Conservation (phyloP, 2,888 invertebrate genomes). For the Formica aserva region DNA sequence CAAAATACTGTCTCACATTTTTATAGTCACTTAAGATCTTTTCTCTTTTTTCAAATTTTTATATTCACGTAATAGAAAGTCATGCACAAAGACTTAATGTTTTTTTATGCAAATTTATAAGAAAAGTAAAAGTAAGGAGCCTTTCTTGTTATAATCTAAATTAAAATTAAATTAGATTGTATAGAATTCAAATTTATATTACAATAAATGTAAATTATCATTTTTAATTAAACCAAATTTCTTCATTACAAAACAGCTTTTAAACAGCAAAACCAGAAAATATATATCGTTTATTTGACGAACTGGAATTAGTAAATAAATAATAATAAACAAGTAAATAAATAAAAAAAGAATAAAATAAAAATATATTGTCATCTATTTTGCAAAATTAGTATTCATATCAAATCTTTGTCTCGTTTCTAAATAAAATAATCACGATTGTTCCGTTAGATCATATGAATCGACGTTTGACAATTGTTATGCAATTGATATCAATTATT, state of each 20-base stretch:
- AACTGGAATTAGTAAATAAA: conserved; percentile 1
- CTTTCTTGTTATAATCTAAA: background rate
- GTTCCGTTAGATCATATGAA: background rate
- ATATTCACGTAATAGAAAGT: background rate
- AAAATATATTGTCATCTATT: background rate
- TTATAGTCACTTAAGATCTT: conserved; percentile 2
- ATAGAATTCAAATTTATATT: background rate
- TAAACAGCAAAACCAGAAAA: background rate
- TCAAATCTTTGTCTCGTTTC: background rate
- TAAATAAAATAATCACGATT: background rate
- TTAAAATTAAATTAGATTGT: background rate
- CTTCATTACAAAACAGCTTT: background rate
- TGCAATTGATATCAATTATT: background rate
- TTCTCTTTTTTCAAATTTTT: background rate
- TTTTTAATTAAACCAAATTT: background rate
- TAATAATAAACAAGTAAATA: background rate
- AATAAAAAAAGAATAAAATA: background rate
- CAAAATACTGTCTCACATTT: conserved; percentile 12
- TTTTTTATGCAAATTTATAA: background rate
- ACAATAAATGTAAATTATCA: background rate
- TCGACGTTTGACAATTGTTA: background rate
- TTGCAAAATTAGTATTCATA: background rate
- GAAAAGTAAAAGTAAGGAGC: background rate
- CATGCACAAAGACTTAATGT: background rate
- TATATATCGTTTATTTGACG: background rate